Conservation (phyloP, 2,888 invertebrate species). For the Strigamia crassipes region DNA sequence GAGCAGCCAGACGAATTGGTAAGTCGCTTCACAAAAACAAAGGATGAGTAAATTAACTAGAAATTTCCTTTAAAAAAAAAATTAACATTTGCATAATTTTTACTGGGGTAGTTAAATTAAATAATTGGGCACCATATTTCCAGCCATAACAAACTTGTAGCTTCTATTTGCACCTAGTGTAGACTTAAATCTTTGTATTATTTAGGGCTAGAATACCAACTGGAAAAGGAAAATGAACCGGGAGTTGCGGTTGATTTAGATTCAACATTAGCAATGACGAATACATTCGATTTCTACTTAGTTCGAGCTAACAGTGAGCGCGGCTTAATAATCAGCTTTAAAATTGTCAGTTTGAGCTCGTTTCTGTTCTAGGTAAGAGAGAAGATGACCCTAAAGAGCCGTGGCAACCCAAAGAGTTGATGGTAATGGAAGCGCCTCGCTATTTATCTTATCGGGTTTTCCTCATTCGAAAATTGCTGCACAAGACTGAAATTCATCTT, state of each 20-base stretch:
- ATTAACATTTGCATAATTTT: too few species aligned
- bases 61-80: too few species aligned
- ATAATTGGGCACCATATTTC: too few species aligned
- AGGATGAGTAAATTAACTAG: too few species aligned
- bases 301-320: conserved; percentile 54
- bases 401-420: conserved; percentile 61
- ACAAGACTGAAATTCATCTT: conserved; percentile 81
- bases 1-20: conserved; percentile 1
- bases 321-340: background rate
- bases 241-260: conserved; percentile 58
- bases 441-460: conserved; percentile 81
- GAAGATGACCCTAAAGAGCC: conserved; percentile 53
- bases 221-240: conserved; percentile 58
- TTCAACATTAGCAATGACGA: conserved; percentile 55
- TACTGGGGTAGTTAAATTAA: too few species aligned
- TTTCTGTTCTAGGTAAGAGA: conserved; percentile 53
- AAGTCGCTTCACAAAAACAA: background rate
- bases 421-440: conserved; percentile 82
- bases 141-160: too few species aligned
- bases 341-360: background rate
- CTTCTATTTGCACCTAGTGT: too few species aligned
- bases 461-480: conserved; percentile 77
- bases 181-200: background rate
- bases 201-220: conserved; percentile 57
- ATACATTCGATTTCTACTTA: conserved; percentile 58